Conservation (phyloP, 2,888 invertebrate genomes). For the Acanthosepion pharaonis region DNA sequence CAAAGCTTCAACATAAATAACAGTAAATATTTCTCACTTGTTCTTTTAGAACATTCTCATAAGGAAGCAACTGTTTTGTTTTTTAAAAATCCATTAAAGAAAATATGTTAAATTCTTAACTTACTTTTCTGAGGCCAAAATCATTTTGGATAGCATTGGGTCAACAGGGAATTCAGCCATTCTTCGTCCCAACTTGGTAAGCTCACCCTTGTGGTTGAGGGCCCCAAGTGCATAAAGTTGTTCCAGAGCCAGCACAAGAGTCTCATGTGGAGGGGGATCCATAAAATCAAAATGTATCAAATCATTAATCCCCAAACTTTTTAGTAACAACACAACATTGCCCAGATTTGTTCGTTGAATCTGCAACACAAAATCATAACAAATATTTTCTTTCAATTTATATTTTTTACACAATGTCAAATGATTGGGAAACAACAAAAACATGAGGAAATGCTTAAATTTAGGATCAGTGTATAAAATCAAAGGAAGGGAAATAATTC, state of each 20-base stretch:
- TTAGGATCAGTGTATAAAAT: too few relatives aligned
- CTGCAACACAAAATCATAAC: constrained; percentile 48
- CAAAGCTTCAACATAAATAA: too few relatives aligned
- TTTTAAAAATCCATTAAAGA: neutral
- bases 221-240: constrained; percentile 98
- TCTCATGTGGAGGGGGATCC: constrained; percentile 88
- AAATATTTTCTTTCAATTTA: too few relatives aligned
- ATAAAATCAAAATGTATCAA: constrained; percentile 97
- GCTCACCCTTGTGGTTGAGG: constrained; percentile 95
- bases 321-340: constrained; percentile 96
- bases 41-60: neutral
- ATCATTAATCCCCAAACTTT: constrained; percentile 97
- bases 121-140: constrained; percentile 95
- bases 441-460: too few relatives aligned
- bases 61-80: too few relatives aligned
- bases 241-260: constrained; percentile 87
- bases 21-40: too few relatives aligned
- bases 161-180: constrained; percentile 99
- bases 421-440: too few relatives aligned
- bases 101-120: constrained; percentile 58
- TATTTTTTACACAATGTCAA: too few relatives aligned
- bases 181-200: constrained; percentile 94
- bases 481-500: too few relatives aligned
- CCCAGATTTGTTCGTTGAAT: constrained; percentile 98
- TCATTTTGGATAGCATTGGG: constrained; percentile 99